Conservation (phyloP, 2,797 vertebrate genomes). For the Hozukius guyotensis region DNA sequence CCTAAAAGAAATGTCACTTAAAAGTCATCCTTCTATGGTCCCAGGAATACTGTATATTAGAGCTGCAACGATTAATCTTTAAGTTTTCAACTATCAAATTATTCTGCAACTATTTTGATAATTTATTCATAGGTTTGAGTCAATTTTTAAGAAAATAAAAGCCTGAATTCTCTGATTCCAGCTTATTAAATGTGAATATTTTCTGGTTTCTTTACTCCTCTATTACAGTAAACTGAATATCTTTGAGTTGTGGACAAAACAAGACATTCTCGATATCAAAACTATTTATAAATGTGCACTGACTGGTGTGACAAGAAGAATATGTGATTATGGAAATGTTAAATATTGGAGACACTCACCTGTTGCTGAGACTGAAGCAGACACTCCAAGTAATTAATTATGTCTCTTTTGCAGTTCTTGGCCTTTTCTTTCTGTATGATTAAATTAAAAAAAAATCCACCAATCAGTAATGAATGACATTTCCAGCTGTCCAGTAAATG, state of each 20-base stretch:
- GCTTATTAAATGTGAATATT: too few relatives aligned
- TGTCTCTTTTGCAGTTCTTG: slow-evolving; percentile 92
- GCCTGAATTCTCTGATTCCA: too few relatives aligned
- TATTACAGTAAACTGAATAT: too few relatives aligned
- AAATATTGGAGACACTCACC: slow-evolving; percentile 77
- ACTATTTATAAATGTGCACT: not conserved
- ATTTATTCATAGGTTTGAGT: too few relatives aligned
- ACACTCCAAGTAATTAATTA: slow-evolving; percentile 92
- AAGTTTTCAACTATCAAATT: too few relatives aligned
- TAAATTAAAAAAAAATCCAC: not conserved
- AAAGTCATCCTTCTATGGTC: not conserved
- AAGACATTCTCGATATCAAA: not conserved
- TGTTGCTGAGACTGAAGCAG: slow-evolving; percentile 93
- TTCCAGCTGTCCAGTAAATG: not conserved
- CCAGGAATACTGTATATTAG: too few relatives aligned
- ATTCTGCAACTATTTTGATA: too few relatives aligned
- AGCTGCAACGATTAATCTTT: too few relatives aligned
- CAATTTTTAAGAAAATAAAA: too few relatives aligned
- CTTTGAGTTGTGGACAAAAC: too few relatives aligned
- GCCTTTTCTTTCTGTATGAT: slow-evolving; percentile 91
- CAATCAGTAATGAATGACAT: not conserved
- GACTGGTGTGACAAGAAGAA: not conserved
- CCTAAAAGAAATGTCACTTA: too few relatives aligned
- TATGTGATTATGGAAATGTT: not conserved
- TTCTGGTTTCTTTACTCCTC: too few relatives aligned